A percentile compares a stretch with the other conserved stretches of the same genome.
phyloP scores from a whole-genome alignment of 1,140 invertebrate genomes.

The Saccostrea glomerata region DNA sequence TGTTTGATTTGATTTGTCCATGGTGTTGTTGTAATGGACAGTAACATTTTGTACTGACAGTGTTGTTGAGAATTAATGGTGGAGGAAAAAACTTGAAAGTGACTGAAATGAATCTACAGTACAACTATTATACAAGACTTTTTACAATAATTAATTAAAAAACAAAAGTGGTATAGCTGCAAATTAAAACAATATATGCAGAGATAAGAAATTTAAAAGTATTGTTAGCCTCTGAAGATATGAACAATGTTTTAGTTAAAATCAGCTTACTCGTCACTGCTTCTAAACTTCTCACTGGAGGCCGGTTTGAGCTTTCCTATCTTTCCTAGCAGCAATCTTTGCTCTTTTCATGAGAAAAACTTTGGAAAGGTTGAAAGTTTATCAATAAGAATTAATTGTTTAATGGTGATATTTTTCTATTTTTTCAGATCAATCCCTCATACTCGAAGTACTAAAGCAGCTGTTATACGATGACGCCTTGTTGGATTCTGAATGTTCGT shows the following conservation, averaged over 20 bases:
- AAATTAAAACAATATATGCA: no score
- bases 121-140: not conserved
- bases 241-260: no score
- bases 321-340: no score
- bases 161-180: no score
- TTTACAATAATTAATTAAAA: no score
- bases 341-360: no score
- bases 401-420: slow-evolving; percentile 2
- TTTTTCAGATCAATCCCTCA: slow-evolving; percentile 63
- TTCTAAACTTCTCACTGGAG: no score
- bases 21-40: not conserved
- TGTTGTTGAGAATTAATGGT: not conserved
- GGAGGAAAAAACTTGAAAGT: not conserved
- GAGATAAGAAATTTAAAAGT: no score
- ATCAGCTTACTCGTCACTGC: no score
- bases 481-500: slow-evolving; percentile 1
- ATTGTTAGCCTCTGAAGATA: no score
- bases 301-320: no score
- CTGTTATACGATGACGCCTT: slow-evolving; percentile 58
- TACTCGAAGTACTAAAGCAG: slow-evolving; percentile 65
- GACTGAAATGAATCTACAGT: not conserved
- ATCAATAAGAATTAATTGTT: not conserved
- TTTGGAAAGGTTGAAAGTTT: not conserved
- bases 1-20: not conserved
- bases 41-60: not conserved